A percentile compares a stretch with the other conserved stretches of the same genome.
Evolutionary conservation across 2,888 invertebrate genomes (phyloP).

Genomic region (Melanotus villosus): DNA sequence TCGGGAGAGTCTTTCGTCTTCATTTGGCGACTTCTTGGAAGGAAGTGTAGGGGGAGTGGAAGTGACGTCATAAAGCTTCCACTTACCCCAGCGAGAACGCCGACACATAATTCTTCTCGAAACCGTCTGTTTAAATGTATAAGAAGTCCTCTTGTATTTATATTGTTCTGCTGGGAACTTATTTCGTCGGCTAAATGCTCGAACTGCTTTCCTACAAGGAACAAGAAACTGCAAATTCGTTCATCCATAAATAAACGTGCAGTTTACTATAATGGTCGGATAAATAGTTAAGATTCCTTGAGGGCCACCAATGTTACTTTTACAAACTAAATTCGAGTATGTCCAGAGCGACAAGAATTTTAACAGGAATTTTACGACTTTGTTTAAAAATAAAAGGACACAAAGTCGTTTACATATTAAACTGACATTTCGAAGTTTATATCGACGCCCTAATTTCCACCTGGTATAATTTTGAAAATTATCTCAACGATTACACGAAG

Average conservation of each 20-base stretch:
- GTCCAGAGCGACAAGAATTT: neutral
- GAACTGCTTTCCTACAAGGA: slow-evolving; percentile 40
- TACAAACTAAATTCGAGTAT: neutral
- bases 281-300: neutral
- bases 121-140: slow-evolving; percentile 58
- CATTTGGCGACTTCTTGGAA: slow-evolving; percentile 56
- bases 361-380: no score
- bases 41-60: slow-evolving; percentile 50
- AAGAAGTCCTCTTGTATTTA: slow-evolving; percentile 48
- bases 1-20: slow-evolving; percentile 57
- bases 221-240: slow-evolving; percentile 38
- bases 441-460: no score
- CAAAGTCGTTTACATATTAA: no score
- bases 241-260: slow-evolving; percentile 32
- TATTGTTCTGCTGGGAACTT: slow-evolving; percentile 47
- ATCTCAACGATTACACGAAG: no score
- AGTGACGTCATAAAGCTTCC: slow-evolving; percentile 60
- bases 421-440: no score
- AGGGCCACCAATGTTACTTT: neutral
- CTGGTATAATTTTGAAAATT: no score
- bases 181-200: slow-evolving; percentile 42
- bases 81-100: slow-evolving; percentile 54
- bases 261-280: slow-evolving; percentile 17
- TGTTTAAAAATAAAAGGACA: no score
- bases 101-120: slow-evolving; percentile 57